These are phyloP conservation scores for Drosophila asahinai DNA, from an alignment of 1,140 invertebrate genomes.

Conservation along the genomic window DNA sequence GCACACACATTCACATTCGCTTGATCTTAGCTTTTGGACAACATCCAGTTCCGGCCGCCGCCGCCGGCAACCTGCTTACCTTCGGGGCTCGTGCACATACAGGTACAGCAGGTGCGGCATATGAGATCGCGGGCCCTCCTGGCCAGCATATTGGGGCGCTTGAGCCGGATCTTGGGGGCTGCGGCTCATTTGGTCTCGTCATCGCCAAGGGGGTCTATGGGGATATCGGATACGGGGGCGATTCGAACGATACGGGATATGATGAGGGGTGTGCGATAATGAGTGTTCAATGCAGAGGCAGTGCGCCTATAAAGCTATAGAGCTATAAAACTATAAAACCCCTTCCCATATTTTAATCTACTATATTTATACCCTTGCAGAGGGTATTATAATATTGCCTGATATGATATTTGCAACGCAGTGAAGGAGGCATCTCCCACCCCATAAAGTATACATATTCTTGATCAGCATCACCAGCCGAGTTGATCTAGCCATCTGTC, in stretches of 20 bases:
- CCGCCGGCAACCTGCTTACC: constrained; percentile 47
- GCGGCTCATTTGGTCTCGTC: constrained; percentile 36
- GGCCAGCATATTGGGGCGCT: constrained; percentile 35
- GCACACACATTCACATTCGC: background rate
- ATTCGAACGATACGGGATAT: constrained; percentile 41
- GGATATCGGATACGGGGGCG: constrained; percentile 42
- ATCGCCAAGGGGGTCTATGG: constrained; percentile 38
- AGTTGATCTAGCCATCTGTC: too few relatives aligned
- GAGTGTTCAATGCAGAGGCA: background rate
- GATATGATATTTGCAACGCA: too few relatives aligned
- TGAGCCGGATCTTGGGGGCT: constrained; percentile 14
- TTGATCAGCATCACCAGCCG: too few relatives aligned
- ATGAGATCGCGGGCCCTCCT: constrained; percentile 25
- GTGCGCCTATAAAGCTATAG: too few relatives aligned
- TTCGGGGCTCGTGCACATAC: constrained; percentile 53
- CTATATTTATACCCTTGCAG: too few relatives aligned
- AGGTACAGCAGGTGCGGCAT: constrained; percentile 39
- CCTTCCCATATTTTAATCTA: too few relatives aligned
- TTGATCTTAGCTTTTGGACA: too few relatives aligned
- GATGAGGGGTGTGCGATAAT: constrained; percentile 36
- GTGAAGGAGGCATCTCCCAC: too few relatives aligned
- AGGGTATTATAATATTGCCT: too few relatives aligned
- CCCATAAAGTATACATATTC: too few relatives aligned
- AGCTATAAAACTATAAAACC: too few relatives aligned
- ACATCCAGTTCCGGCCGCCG: too few relatives aligned